These are phyloP conservation scores for Hydractinia echinata DNA, from an alignment of 30 jellyfish, hydroid and myxozoan species.

Conservation along the genomic window DNA sequence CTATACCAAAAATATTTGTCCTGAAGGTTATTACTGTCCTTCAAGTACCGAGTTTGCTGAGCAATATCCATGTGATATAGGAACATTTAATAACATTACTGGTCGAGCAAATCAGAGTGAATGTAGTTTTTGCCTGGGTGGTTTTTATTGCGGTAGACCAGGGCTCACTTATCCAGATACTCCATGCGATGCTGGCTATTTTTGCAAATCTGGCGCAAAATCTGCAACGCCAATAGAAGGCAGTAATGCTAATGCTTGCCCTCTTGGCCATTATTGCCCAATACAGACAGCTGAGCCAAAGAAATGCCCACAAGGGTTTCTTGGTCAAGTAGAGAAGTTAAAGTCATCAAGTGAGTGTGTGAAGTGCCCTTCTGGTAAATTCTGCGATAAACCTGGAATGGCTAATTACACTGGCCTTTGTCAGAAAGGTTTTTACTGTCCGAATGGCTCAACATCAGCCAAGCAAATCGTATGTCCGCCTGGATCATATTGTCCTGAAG, in stretches of 20 bases:
- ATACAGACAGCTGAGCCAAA: conserved; percentile 80
- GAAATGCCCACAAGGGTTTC: conserved; percentile 82
- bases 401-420: conserved; percentile 69
- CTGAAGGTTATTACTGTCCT: conserved; percentile 90
- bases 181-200: conserved; percentile 78
- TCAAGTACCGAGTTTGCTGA: conserved; percentile 62
- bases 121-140: conserved; percentile 89
- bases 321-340: conserved; percentile 62
- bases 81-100: conserved; percentile 80
- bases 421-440: conserved; percentile 81
- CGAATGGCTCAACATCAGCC: conserved; percentile 81
- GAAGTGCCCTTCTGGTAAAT: conserved; percentile 85
- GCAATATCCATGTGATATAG: conserved; percentile 77
- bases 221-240: conserved; percentile 95
- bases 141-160: conserved; percentile 81
- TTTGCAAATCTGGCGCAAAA: conserved; percentile 94
- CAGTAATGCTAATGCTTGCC: conserved; percentile 78
- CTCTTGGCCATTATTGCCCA: conserved; percentile 88
- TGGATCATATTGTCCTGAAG: conserved; percentile 89
- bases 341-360: conserved; percentile 57
- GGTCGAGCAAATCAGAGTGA: conserved; percentile 71
- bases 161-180: conserved; percentile 85
- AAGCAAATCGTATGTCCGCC: conserved; percentile 79
- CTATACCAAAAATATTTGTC: conserved; percentile 68
- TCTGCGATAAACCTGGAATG: conserved; percentile 79